Evolutionary conservation across 2,113 vertebrate genomes (phyloP).

Genomic region (Strix aluco): DNA sequence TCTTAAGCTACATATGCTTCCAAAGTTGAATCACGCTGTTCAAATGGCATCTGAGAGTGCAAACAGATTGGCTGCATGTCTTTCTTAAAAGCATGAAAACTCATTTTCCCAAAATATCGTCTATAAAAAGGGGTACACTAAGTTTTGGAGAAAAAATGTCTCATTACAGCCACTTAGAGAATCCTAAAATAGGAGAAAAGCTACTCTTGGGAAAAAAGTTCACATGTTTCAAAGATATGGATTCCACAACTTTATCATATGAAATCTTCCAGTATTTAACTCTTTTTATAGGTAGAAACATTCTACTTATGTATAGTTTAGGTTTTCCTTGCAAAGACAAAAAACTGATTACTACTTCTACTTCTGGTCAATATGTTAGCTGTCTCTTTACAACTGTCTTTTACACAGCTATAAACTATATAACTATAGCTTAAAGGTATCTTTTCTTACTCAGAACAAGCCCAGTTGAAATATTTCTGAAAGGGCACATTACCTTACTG

Average conservation of each 20-base stretch:
- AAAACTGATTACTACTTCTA: neutral
- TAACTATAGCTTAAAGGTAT: neutral
- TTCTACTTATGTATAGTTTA: neutral
- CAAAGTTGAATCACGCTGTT: neutral
- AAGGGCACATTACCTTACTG: neutral
- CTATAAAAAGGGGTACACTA: neutral
- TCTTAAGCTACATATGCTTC: neutral
- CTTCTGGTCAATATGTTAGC: neutral
- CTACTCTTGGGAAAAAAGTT: neutral
- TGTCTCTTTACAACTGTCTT: neutral
- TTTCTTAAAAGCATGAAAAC: slow-evolving; percentile 21
- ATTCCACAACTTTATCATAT: neutral
- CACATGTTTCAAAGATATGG: neutral
- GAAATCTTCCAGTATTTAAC: neutral
- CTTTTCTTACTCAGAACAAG: neutral
- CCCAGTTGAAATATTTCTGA: neutral
- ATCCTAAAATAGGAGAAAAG: neutral
- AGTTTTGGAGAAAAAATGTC: neutral
- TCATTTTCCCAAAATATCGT: slow-evolving; percentile 15
- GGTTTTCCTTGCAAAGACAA: neutral
- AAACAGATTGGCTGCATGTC: slow-evolving; percentile 33
- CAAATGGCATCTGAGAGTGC: slow-evolving; percentile 24
- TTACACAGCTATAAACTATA: neutral
- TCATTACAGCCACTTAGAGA: neutral
- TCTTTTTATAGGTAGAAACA: neutral